Conservation (phyloP, 2,888 invertebrate genomes). For the Zygothrica quintamaculata region DNA sequence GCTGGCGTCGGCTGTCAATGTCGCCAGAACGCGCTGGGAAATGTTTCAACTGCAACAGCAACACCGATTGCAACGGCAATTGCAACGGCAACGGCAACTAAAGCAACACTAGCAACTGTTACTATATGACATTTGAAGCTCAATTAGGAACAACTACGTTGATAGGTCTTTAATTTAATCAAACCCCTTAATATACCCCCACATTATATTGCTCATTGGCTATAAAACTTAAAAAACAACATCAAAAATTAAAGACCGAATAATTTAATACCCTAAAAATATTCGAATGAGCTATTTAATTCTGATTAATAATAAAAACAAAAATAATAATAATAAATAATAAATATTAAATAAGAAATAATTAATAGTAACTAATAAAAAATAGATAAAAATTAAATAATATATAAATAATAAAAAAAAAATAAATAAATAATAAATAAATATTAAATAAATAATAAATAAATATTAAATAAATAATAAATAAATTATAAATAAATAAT, state of each 20-base stretch:
- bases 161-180: neutral
- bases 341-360: too few species aligned
- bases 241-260: neutral
- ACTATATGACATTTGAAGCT: constrained; percentile 18
- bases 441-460: too few species aligned
- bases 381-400: too few species aligned
- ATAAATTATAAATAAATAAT: too few species aligned
- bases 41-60: constrained; percentile 28
- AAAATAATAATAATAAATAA: too few species aligned
- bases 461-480: too few species aligned
- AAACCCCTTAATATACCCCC: neutral
- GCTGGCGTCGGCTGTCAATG: constrained; percentile 46
- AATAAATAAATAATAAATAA: too few species aligned
- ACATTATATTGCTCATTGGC: neutral
- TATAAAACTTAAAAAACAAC: neutral
- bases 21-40: constrained; percentile 50
- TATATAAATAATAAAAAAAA: too few species aligned
- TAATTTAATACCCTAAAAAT: too few species aligned
- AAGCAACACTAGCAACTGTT: constrained; percentile 4
- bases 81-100: neutral
- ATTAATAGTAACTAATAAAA: too few species aligned
- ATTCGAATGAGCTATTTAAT: too few species aligned
- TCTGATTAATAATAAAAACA: too few species aligned
- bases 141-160: constrained; percentile 15
- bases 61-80: neutral